Percentiles rank a stretch among this genome's conserved stretches.
These are phyloP conservation scores for Euura lappo DNA, from an alignment of 1,140 invertebrate species.

Conservation along the genomic window DNA sequence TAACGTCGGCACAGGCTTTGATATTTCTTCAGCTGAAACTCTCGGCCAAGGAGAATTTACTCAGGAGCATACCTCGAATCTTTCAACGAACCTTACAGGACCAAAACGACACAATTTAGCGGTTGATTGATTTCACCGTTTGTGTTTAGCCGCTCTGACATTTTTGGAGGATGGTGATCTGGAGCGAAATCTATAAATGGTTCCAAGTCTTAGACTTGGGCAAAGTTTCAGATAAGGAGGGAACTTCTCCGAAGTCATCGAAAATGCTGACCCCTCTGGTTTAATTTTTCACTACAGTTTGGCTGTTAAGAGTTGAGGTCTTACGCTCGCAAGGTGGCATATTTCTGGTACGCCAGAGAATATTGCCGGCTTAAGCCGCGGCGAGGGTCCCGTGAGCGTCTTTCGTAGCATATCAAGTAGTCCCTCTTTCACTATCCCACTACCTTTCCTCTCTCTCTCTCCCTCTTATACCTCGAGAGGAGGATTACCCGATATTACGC, in stretches of 20 bases:
- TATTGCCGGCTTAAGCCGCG: constrained; percentile 38
- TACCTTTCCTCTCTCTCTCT: constrained; percentile 17
- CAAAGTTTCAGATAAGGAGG: not conserved
- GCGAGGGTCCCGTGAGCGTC: constrained; percentile 27
- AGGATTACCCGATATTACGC: constrained; percentile 46
- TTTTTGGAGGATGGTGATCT: not conserved
- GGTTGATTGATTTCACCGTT: not conserved
- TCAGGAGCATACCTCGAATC: not conserved
- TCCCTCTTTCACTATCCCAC: constrained; percentile 22
- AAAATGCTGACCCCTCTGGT: constrained; percentile 30
- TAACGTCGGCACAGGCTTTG: not conserved
- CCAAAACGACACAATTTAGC: not conserved
- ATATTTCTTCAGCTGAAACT: not conserved
- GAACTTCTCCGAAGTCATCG: not conserved
- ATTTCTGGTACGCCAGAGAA: constrained; percentile 38
- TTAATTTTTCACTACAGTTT: constrained; percentile 40
- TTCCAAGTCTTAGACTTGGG: not conserved
- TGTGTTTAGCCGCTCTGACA: not conserved
- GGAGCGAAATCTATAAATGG: not conserved
- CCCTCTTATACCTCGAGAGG: constrained; percentile 24
- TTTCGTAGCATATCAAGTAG: constrained; percentile 39
- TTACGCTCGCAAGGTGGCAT: constrained; percentile 32
- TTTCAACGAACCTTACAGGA: not conserved
- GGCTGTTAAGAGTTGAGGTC: constrained; percentile 37
- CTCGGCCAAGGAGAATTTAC: not conserved